Base-by-base conservation (phyloP, 2,113 vertebrate species). In the Scolopax mira region DNA sequence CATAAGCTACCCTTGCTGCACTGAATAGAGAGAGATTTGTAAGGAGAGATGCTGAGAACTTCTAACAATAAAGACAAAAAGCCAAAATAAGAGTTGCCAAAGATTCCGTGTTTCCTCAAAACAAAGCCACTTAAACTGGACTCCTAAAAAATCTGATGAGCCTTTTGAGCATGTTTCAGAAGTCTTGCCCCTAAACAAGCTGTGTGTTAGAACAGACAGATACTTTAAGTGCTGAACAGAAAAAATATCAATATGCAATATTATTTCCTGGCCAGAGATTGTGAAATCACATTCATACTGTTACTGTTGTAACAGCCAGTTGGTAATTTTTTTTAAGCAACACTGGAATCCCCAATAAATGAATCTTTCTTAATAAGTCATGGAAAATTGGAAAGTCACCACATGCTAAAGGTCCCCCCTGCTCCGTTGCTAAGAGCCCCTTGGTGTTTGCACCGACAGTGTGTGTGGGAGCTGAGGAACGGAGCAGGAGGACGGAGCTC, bases 201-300 rank as follows among this genome's bases (percentile, higher is more conserved):
- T 6, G 7, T 65, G 22, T 8, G 35, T 85, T 48, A 74, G 64
- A 70, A 28, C 48, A 70, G 74, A 27, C 64, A 37, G 37, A 77
- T 27, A 35, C 31, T 44, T 19, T 18, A 60, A 87, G 44, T 13
- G 27, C 64, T 46, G 64, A 83, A 18, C n/a, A 84, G 65, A 71
- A 84, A 84, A 83, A 88, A 71, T 71, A 93, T 41, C 73, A 86
- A 49, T 87, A 81, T 52, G 65, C 75, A 74, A 18, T 24, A 78
- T 19, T 64, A 31, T 86, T 74, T 62, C 61, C 65, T 54, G 46
- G 85, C 83, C 92, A 95, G 85, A 18, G 44, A 10, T 93, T 95
- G 94, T 92, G 95, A 88, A 94, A 91, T 44, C 93, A 48, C 88
- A 78, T 84, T 93, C 90, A 37, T 52, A 18, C 48, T 72, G 41